A percentile compares a stretch with the other conserved stretches of the same genome.
Evolutionary conservation across 2,888 invertebrate genomes (phyloP).

Genomic region (Achlya flavicornis): DNA sequence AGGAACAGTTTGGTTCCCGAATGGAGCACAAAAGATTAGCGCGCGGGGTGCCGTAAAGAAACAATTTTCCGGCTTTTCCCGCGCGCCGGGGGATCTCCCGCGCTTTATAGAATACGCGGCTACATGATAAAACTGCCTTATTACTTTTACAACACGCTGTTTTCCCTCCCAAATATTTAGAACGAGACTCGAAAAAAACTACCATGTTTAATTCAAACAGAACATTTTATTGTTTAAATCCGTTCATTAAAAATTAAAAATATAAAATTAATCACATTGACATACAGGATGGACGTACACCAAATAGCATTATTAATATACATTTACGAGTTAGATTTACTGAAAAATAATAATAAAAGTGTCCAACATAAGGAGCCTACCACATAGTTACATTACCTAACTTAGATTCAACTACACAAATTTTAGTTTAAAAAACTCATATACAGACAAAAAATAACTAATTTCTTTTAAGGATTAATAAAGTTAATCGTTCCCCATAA

Average conservation of each 20-base stretch:
- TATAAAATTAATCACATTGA: constrained; percentile 80
- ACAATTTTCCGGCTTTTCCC: constrained; percentile 77
- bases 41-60: constrained; percentile 79
- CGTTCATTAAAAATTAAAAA: constrained; percentile 75
- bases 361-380: constrained; percentile 66
- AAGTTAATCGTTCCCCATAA: constrained; percentile 60
- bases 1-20: constrained; percentile 29
- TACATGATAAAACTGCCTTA: constrained; percentile 77
- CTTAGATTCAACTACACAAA: constrained; percentile 77
- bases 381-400: constrained; percentile 71
- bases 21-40: constrained; percentile 69
- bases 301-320: constrained; percentile 76
- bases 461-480: constrained; percentile 54
- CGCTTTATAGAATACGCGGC: constrained; percentile 67
- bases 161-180: background rate
- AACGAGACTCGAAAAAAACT: constrained; percentile 51
- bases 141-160: constrained; percentile 31
- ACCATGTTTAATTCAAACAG: constrained; percentile 77
- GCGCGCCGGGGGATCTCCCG: constrained; percentile 57
- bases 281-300: constrained; percentile 83
- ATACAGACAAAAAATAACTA: constrained; percentile 82
- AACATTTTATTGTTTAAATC: constrained; percentile 83
- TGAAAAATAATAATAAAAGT: constrained; percentile 53
- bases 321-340: constrained; percentile 72
- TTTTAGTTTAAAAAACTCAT: constrained; percentile 69